Evolutionary conservation across 2,888 invertebrate genomes (phyloP).

Genomic region (Diloba caeruleocephala): DNA sequence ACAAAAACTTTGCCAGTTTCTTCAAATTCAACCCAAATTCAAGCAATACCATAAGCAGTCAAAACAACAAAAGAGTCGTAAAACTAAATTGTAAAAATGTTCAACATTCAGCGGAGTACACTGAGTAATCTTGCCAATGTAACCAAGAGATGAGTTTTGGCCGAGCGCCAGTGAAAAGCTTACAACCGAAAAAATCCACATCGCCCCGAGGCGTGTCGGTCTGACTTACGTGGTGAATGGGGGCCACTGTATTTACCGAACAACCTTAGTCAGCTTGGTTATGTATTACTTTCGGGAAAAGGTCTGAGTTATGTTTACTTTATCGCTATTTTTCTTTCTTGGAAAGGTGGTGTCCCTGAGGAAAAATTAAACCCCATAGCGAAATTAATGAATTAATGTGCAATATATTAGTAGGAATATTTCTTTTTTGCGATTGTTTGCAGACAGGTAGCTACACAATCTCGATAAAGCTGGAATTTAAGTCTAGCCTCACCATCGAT

Average conservation of each 20-base stretch:
- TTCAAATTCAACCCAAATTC: constrained; percentile 14
- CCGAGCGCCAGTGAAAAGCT: constrained; percentile 53
- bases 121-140: constrained; percentile 53
- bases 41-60: constrained; percentile 17
- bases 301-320: constrained; percentile 37
- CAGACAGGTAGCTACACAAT: no score
- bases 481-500: no score
- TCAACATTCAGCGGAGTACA: constrained; percentile 40
- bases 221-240: constrained; percentile 29
- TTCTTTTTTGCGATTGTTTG: no score
- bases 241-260: constrained; percentile 29
- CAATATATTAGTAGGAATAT: no score
- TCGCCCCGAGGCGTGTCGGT: constrained; percentile 20
- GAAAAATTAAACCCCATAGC: constrained; percentile 27
- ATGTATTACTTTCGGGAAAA: constrained; percentile 26
- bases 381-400: constrained; percentile 27
- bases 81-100: constrained; percentile 52
- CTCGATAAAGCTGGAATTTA: no score
- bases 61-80: constrained; percentile 39
- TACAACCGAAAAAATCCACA: constrained; percentile 45
- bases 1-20: constrained; percentile 4
- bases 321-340: constrained; percentile 19
- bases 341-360: constrained; percentile 27
- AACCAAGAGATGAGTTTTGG: constrained; percentile 54
- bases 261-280: constrained; percentile 20